phyloP scores from a whole-genome alignment of 2,888 invertebrate species.

The Nomada goodeniana region DNA sequence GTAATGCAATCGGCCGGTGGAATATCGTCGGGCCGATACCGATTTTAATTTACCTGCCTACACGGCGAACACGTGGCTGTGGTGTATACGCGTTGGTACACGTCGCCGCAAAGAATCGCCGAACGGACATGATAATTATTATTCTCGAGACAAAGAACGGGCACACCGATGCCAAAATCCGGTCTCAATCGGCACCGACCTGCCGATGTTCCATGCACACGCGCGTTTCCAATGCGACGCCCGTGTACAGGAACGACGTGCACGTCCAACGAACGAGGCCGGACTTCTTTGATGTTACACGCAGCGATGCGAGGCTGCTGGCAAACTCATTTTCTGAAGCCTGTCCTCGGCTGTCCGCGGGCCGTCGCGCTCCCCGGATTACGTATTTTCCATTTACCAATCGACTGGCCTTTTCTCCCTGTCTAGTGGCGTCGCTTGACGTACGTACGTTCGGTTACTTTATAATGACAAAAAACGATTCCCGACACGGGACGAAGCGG shows the following conservation, averaged over 20 bases:
- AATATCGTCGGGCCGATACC: conserved; percentile 59
- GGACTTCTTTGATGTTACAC: conserved; percentile 72
- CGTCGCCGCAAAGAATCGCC: conserved; percentile 74
- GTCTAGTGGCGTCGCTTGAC: conserved; percentile 69
- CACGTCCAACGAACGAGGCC: conserved; percentile 28
- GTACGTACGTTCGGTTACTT: conserved; percentile 72
- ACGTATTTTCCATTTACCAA: conserved; percentile 75
- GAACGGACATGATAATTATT: conserved; percentile 80
- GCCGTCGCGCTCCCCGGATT: conserved; percentile 71
- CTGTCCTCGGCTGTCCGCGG: conserved; percentile 74
- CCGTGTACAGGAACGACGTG: conserved; percentile 27
- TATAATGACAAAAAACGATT: conserved; percentile 68
- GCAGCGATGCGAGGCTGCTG: conserved; percentile 50
- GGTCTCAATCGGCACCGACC: conserved; percentile 68
- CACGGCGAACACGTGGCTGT: conserved; percentile 11
- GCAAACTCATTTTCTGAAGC: conserved; percentile 75
- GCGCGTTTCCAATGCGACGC: not conserved
- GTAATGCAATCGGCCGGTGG: conserved; percentile 58
- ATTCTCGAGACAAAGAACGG: conserved; percentile 74
- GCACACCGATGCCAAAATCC: conserved; percentile 64
- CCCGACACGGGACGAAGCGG: conserved; percentile 41
- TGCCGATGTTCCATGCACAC: not conserved
- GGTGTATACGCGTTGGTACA: conserved; percentile 5
- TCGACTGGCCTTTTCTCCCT: conserved; percentile 69
- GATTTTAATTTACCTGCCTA: conserved; percentile 63